Evolutionary conservation across 1,140 invertebrate genomes (phyloP).

Genomic region (Eurosta solidaginis): DNA sequence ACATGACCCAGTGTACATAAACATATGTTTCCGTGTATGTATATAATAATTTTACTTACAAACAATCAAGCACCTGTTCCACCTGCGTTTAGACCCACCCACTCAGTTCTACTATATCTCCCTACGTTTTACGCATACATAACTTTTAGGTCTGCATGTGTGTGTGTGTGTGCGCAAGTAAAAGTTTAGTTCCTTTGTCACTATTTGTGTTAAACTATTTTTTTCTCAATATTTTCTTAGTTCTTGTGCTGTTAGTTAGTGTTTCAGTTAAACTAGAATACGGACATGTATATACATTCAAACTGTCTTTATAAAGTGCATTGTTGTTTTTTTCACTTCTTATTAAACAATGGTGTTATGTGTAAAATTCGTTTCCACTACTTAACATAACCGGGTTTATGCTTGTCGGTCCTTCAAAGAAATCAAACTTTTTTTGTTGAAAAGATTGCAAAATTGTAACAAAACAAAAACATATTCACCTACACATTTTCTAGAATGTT

Average conservation of each 20-base stretch:
- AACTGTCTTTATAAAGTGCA: background rate
- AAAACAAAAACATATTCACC: background rate
- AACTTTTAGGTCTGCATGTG: background rate
- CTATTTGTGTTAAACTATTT: slow-evolving; percentile 4
- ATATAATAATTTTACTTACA: no score
- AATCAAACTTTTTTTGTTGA: background rate
- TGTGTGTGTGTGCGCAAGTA: background rate
- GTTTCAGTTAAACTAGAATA: background rate
- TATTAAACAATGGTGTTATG: background rate
- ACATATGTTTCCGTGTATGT: background rate
- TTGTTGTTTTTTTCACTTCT: background rate
- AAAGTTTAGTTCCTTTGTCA: background rate
- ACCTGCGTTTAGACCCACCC: background rate
- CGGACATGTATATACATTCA: no score
- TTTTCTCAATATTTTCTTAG: background rate
- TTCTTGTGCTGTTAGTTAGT: background rate
- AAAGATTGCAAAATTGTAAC: background rate
- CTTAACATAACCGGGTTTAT: slow-evolving; percentile 11
- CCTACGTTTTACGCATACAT: background rate
- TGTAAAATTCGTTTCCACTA: background rate
- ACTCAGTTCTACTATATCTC: background rate
- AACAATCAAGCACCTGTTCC: background rate
- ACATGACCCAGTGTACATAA: background rate
- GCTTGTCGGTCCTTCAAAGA: background rate
- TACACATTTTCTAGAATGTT: background rate